Conservation (phyloP, 2,888 invertebrate genomes). For the Dicranocentrus wangi region DNA sequence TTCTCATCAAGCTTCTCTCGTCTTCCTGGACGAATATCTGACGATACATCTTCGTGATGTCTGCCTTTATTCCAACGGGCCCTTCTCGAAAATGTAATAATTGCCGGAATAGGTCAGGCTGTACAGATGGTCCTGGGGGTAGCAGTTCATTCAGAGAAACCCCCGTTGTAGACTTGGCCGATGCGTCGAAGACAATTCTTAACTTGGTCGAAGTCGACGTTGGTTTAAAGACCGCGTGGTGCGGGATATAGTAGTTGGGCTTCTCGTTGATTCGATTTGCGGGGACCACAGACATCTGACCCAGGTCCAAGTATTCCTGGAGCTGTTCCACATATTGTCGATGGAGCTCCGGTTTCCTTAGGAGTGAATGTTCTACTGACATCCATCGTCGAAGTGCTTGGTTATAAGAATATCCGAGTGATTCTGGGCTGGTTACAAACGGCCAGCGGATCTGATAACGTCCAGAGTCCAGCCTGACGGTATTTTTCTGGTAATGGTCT, state of each 20-base stretch:
- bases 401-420: constrained; percentile 67
- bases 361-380: constrained; percentile 67
- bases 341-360: constrained; percentile 37
- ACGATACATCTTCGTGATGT: constrained; percentile 74
- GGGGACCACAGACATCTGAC: constrained; percentile 68
- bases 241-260: constrained; percentile 72
- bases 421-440: not conserved
- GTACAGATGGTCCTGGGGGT: constrained; percentile 72
- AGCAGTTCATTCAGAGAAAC: constrained; percentile 73
- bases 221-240: constrained; percentile 73
- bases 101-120: constrained; percentile 72
- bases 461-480: constrained; percentile 26
- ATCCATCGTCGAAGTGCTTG: constrained; percentile 68
- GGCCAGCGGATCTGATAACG: constrained; percentile 56
- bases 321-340: constrained; percentile 69
- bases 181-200: constrained; percentile 74
- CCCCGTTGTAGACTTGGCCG: constrained; percentile 70
- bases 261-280: too few species aligned
- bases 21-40: constrained; percentile 72
- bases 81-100: constrained; percentile 72
- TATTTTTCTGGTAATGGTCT: constrained; percentile 38
- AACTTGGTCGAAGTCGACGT: constrained; percentile 73
- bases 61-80: constrained; percentile 71
- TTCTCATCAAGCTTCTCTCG: constrained; percentile 71
- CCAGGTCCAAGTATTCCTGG: constrained; percentile 69